Conservation (phyloP, 2,113 vertebrate species). For the Nicator chloris region DNA sequence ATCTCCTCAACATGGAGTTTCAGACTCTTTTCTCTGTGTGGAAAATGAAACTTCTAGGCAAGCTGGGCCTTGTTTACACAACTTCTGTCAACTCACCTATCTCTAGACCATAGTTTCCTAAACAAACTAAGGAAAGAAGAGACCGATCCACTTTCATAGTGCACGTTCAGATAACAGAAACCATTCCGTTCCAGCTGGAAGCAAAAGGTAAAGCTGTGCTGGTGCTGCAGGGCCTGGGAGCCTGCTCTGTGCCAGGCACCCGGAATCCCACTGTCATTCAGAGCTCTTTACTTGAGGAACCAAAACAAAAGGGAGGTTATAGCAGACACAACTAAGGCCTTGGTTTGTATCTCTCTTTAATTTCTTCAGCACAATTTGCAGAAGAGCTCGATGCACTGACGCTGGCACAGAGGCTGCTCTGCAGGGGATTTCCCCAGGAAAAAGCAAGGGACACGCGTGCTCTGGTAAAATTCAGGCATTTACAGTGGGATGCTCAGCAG, state of each 20-base stretch:
- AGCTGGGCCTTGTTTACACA: not conserved
- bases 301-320: not conserved
- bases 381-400: fast-evolving
- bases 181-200: not conserved
- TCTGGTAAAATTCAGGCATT: not conserved
- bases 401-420: not conserved
- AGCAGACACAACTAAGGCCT: not conserved
- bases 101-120: not conserved
- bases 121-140: not conserved
- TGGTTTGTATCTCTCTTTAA: not conserved
- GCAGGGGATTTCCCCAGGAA: not conserved
- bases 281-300: not conserved
- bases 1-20: not conserved
- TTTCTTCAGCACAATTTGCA: not conserved
- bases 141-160: fast-evolving
- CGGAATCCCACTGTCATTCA: not conserved
- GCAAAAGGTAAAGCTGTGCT: not conserved
- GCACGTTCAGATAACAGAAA: not conserved
- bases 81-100: not conserved
- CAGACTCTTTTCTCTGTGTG: not conserved
- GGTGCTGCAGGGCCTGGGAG: not conserved
- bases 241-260: not conserved
- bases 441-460: fast-evolving
- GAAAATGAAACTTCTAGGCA: not conserved
- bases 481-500: not conserved